Evolutionary conservation across 2,797 vertebrate species (phyloP).

Genomic region (Acanthornis magna): DNA sequence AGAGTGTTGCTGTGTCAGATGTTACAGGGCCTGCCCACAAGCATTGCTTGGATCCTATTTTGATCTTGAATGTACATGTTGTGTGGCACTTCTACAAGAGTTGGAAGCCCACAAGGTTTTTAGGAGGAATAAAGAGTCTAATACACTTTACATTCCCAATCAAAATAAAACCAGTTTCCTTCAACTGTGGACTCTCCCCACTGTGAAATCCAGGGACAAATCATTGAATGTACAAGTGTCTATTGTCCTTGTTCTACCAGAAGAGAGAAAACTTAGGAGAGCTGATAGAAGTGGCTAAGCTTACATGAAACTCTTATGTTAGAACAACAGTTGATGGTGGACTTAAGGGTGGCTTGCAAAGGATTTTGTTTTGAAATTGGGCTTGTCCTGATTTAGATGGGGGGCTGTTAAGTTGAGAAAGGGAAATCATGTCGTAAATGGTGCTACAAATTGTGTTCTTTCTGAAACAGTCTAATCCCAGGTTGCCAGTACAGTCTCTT

Average conservation of each 20-base stretch:
- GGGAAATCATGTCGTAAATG: background rate
- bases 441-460: background rate
- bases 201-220: background rate
- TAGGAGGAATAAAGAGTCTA: background rate
- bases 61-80: background rate
- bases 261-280: background rate
- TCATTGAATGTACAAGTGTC: background rate
- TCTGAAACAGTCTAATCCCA: background rate
- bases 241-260: background rate
- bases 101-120: background rate
- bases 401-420: background rate
- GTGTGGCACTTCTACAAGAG: background rate
- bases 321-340: background rate
- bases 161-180: background rate
- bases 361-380: background rate
- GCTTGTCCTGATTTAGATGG: background rate
- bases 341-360: background rate
- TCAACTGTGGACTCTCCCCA: background rate
- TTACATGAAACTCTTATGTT: background rate
- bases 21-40: background rate
- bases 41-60: background rate
- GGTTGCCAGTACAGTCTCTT: background rate
- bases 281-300: background rate
- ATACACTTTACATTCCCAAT: background rate
- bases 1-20: background rate